Base-by-base conservation (phyloP, 2,113 vertebrate genomes). In the Symphodus melops region DNA sequence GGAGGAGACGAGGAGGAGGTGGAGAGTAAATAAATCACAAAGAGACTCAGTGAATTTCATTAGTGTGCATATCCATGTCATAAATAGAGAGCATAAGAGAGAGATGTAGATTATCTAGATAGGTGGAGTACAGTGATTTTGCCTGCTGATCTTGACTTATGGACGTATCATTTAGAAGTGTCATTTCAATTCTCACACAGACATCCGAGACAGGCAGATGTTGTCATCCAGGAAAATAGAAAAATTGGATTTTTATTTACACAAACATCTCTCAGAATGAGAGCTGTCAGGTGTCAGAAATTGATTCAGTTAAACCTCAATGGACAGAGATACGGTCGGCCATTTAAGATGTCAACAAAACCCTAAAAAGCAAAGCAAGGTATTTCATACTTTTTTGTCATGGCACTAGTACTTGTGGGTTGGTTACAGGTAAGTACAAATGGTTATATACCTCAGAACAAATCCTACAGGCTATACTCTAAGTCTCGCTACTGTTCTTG, bases 181-280 rank as follows among this genome's bases (percentile, higher is more conserved):
- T 63, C 64, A 49, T 80, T 68, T 53, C 54, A 16, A 28, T 64
- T 79, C 36, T 61, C 25, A 75, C 5, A 0, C 5, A 62, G 65
- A 79, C 63, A 71, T 56, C 59, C 66, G 11, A 62, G 41, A 64
- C 5, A 6, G 72, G 52, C 62, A 67, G 36, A 74, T 72, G 57
- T 69, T 68, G 77, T 81, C 70, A 69, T 57, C 48, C 75, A 67
- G 68, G 64, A 44, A 76, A 81, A 86, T 53, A 68, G 59, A 84
- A 84, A 84, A 46, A 78, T 59, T 76, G 16, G 51, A 69, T 81
- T 69, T 72, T 64, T 41, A 51, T 66, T 60, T 71, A 42, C 49
- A 51, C 20, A 83, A 81, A 79, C 52, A 72, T 75, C 83, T 77
- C 59, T 70, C 49, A 21, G 58, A 71, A 64, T 62, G 64, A 65